Conservation (phyloP, 2,888 invertebrate species). For the Heteromyza rotundicornis region DNA sequence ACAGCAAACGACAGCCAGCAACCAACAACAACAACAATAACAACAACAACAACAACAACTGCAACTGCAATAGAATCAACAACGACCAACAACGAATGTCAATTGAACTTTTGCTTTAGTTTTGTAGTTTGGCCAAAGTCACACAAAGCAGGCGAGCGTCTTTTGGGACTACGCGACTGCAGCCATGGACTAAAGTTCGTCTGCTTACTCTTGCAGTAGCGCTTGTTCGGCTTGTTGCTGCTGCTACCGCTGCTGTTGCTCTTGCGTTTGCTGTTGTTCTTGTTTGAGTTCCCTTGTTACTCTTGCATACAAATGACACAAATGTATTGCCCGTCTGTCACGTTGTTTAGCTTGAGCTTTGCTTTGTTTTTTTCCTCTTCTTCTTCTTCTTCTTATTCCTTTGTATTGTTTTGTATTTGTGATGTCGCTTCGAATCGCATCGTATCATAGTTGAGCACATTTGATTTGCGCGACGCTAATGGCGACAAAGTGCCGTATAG, state of each 20-base stretch:
- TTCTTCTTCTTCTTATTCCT: slow-evolving; percentile 42
- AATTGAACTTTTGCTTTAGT: slow-evolving; percentile 13
- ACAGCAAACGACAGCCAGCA: no score
- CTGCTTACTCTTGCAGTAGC: slow-evolving; percentile 8
- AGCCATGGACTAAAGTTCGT: no score
- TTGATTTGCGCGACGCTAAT: slow-evolving; percentile 58
- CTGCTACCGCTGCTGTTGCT: neutral
- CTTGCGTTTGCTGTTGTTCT: slow-evolving; percentile 4
- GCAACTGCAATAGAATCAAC: no score
- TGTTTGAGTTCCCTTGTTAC: slow-evolving; percentile 41
- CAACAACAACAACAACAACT: no score
- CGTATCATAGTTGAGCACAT: slow-evolving; percentile 7
- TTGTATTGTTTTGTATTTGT: slow-evolving; percentile 50
- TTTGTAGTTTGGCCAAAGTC: neutral
- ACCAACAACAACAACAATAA: no score
- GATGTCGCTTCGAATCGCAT: slow-evolving; percentile 28
- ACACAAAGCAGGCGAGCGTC: neutral
- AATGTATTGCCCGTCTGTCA: slow-evolving; percentile 47
- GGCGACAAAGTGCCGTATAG: slow-evolving; percentile 60
- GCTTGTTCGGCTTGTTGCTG: slow-evolving; percentile 4
- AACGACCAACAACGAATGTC: slow-evolving; percentile 20
- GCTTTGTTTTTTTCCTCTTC: slow-evolving; percentile 31
- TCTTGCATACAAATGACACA: slow-evolving; percentile 60
- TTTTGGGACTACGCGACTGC: neutral
- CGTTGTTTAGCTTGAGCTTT: slow-evolving; percentile 9